Conservation (phyloP, 2,797 vertebrate genomes). For the Periparus ater region DNA sequence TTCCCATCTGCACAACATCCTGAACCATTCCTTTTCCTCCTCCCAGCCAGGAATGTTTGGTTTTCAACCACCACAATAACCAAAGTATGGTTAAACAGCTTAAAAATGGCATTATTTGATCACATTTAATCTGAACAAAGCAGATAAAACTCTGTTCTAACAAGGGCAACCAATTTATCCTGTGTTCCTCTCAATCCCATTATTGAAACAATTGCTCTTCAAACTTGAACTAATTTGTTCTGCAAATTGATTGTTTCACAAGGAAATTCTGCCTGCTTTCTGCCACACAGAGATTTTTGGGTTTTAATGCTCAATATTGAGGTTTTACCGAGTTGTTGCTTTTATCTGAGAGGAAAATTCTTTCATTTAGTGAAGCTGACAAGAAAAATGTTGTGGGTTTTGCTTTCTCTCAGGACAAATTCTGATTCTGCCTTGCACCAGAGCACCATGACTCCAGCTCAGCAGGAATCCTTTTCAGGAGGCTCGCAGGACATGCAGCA, state of each 20-base stretch:
- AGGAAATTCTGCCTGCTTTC: background rate
- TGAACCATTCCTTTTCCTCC: background rate
- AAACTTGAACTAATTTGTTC: background rate
- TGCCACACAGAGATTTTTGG: background rate
- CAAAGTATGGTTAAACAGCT: background rate
- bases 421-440: conserved; percentile 98
- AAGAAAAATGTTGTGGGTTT: background rate
- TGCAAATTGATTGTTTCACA: background rate
- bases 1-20: background rate
- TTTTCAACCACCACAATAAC: background rate
- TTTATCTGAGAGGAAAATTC: background rate
- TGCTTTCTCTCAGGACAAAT: conserved; percentile 85
- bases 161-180: background rate
- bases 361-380: background rate
- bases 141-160: background rate
- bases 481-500: conserved; percentile 93
- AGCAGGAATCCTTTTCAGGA: conserved; percentile 88
- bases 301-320: background rate
- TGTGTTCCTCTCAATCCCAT: background rate
- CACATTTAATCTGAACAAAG: background rate
- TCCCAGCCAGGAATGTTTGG: background rate
- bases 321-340: background rate
- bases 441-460: conserved; percentile 92
- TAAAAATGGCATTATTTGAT: background rate
- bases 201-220: background rate